Percentiles rank a stretch among this genome's conserved stretches.
Conservation (phyloP, 2,888 invertebrate species). For the Idaea dimidiata region DNA sequence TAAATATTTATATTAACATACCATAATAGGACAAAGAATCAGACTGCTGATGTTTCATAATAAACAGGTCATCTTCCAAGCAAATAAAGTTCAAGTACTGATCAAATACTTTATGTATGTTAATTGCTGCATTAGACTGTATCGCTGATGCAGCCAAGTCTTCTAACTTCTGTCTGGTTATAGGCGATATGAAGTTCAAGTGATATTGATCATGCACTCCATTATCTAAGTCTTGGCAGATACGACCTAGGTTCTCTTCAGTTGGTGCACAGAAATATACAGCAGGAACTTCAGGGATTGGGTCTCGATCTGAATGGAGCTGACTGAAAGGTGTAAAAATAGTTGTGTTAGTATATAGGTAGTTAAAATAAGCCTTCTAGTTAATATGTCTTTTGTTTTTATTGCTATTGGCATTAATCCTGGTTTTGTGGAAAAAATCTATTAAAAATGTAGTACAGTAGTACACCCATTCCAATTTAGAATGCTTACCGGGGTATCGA, state of each 20-base stretch:
- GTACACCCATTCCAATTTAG: too few species aligned
- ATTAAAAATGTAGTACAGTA: too few species aligned
- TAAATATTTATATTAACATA: slow-evolving; percentile 52
- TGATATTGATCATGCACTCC: slow-evolving; percentile 97
- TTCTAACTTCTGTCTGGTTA: slow-evolving; percentile 95
- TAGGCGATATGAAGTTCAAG: slow-evolving; percentile 97
- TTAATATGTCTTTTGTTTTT: too few species aligned
- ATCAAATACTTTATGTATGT: slow-evolving; percentile 97
- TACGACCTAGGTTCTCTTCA: slow-evolving; percentile 96
- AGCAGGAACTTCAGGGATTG: slow-evolving; percentile 99
- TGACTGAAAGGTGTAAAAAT: slow-evolving; percentile 78
- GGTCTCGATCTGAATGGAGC: slow-evolving; percentile 92
- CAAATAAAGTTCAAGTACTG: slow-evolving; percentile 99
- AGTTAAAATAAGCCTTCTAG: not conserved
- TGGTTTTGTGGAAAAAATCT: too few species aligned
- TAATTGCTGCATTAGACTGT: slow-evolving; percentile 93
- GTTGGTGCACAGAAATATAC: slow-evolving; percentile 98
- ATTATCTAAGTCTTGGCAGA: slow-evolving; percentile 93
- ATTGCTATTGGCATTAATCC: too few species aligned
- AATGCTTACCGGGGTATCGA: too few species aligned
- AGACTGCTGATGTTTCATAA: slow-evolving; percentile 94
- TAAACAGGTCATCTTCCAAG: slow-evolving; percentile 98
- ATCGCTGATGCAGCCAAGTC: slow-evolving; percentile 96
- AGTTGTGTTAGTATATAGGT: not conserved
- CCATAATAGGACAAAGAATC: slow-evolving; percentile 96